Evolutionary conservation across 2,797 vertebrate species (phyloP), one percentile per base, ranked within the genome.

Genomic region (Pygocentrus nattereri): DNA sequence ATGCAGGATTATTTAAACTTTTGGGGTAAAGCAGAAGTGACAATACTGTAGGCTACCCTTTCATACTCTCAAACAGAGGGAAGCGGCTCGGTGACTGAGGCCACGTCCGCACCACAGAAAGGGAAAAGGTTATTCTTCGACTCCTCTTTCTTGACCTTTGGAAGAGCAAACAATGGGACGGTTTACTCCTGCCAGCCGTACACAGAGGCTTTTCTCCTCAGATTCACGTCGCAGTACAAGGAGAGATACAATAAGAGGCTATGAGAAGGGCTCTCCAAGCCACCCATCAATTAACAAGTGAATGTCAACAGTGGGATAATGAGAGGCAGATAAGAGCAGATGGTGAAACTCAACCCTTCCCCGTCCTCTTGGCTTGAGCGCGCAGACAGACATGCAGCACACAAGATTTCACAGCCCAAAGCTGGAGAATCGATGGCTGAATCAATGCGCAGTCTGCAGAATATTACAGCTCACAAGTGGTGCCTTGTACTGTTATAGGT

Each of bases 141-240:
- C 76, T 76, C 84, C 85, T 82, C 83, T 84, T 86, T 77, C 84
- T 82, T 91, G 91, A 92, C 88, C 88, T 83, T 92, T 88, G 56
- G 67, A 73, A 85, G 82, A 68, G 30, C 13, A 88, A 89, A 90
- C 88, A 91, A 90, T 86, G 80, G 83, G 74, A 41, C 7, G 68
- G 82, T 89, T 89, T 89, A 87, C 47, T 82, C 52, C 34, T 49
- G 44, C 74, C 38, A 79, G 77, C 75, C 49, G 6, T 56, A 78
- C 30, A 74, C 72, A 50, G 72, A 56, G 76, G 78, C 19, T 71
- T 81, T 76, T 79, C 77, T 76, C 77, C 78, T 30, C 50, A 64
- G 62, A 82, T 74, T 76, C 65, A 56, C 8, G 47, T 58, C 52
- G 47, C 62, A 59, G 5, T 50, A 78, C 16, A 34, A 82, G 74